A percentile compares a stretch with the other conserved stretches of the same genome.
Conservation (phyloP, 2,888 invertebrate genomes). For the Trypoxylon attenuatum region DNA sequence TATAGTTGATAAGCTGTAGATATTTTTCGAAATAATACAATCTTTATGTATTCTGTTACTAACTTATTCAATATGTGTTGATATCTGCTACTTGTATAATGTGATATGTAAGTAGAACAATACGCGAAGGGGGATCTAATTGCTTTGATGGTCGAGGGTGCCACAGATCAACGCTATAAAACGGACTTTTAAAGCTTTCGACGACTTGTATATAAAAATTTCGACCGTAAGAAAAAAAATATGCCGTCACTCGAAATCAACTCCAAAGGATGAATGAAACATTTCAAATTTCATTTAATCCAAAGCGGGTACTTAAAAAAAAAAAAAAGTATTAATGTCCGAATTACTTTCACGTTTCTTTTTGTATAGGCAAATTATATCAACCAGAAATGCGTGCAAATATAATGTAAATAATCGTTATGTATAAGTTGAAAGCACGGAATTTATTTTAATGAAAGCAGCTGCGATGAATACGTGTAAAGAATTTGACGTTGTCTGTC, state of each 20-base stretch:
- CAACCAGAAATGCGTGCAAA: background rate
- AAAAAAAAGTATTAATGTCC: no score
- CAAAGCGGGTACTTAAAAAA: no score
- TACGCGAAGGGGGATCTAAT: slow-evolving; percentile 13
- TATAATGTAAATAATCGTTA: background rate
- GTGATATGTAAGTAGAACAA: slow-evolving; percentile 34
- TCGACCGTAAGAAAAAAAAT: no score
- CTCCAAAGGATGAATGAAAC: no score
- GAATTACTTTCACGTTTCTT: no score
- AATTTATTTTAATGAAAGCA: no score
- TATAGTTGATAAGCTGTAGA: slow-evolving; percentile 1
- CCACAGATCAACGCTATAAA: slow-evolving; percentile 2
- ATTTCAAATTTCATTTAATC: no score
- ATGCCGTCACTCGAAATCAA: no score
- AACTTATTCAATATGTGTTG: slow-evolving; percentile 28
- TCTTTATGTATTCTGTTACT: slow-evolving; percentile 30
- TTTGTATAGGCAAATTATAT: no score
- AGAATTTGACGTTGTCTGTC: no score
- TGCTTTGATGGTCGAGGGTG: slow-evolving; percentile 7
- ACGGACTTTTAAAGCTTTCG: background rate
- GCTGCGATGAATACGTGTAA: no score
- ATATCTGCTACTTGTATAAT: slow-evolving; percentile 26
- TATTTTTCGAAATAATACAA: slow-evolving; percentile 11
- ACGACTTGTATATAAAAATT: background rate
- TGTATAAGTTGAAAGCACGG: background rate